Evolutionary conservation across 2,888 invertebrate genomes (phyloP), one percentile per base, ranked within the genome.

Genomic region (Diplazon laetatorius): DNA sequence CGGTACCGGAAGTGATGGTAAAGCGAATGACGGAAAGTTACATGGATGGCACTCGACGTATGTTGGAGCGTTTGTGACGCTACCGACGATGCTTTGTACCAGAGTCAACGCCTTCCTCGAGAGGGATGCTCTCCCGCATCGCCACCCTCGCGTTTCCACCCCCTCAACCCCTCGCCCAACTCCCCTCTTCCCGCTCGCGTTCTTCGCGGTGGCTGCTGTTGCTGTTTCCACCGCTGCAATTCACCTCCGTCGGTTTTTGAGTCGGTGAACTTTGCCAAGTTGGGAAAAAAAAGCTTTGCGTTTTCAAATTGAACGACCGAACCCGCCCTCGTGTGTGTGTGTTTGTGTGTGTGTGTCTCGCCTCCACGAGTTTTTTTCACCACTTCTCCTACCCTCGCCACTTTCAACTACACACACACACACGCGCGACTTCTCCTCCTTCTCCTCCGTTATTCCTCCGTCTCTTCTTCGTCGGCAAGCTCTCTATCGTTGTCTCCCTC

Each of bases 201-300:
- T 75, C 62, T 35, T 60, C 46, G 55, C 35, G 18, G 20, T 81
- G 76, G 84, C 82, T 84, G 80, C 80, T 62, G 14, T 25, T 44
- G 39, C 20, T 59, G 18, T 22, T 42, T 18, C 18, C 20, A 14
- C 44, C n/a, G 30, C 18, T 22, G n/a, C 25, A n/a, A n/a, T 39
- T 60, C 20, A 48, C 44, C 60, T 44, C 52, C 82, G 81, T 87
- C 88, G 86, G 86, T 87, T 89, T n/a, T 89, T 87, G 86, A 88
- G 85, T 86, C 85, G 88, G 83, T 88, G 87, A 89, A 89, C 88
- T 89, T 89, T 88, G 87, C 87, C 87, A 89, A 88, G 85, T 89
- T 87, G 84, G 86, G n/a, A n/a, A n/a, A n/a, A n/a, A n/a, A n/a
- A 87, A 88, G 88, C 85, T 85, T 83, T 82, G 81, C 84, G 85